Evolutionary conservation across 2,797 vertebrate species (phyloP), one percentile per base, ranked within the genome.

Genomic region (Clarias laeviceps): DNA sequence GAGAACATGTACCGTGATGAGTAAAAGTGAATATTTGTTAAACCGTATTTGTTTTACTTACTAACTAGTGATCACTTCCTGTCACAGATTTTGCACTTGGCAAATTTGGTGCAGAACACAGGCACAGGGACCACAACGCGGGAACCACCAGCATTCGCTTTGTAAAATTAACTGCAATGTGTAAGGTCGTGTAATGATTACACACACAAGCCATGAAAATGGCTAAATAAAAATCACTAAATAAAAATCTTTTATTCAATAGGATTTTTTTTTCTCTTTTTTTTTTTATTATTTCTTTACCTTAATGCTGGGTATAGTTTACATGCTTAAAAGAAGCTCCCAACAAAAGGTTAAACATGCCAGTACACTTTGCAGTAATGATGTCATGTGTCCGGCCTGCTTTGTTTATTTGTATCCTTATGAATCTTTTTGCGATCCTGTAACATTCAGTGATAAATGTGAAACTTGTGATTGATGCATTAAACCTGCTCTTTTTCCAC

Each of bases 401-500:
- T n/a, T 73, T 73, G 12, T 40, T 15, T 66, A 27, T 29, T 24
- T 65, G 62, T 65, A 65, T 65, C n/a, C 11, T 65, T 27, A 12
- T 27, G 22, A 11, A n/a, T n/a, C 2, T 65, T 2, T 27, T 14
- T 11, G n/a, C 0, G 62, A 62, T 24, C 22, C 20, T 20, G 22
- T 22, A 62, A 24, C n/a, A 4, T 3, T 22, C 18, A 70, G 37
- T 70, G 6, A 9, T 32, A 1, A 20, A 57, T 20, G n/a, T 72
- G 3, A 22, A 70, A 0, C 73, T 29, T 29, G 17, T 61, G 29
- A 37, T 37, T 37, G 37, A 62, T 79, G 57, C 59, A 37, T 4
- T 37, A 24, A 79, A 76, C 45, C 45, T 45, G 3, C 45, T 2
- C 18, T 54, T 29, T 11, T 78, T 73, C 72, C 24, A 45, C 94